Percentiles rank a stretch among this genome's conserved stretches.
Conservation (phyloP, 1,140 invertebrate species). For the Oreohelix idahoensis region DNA sequence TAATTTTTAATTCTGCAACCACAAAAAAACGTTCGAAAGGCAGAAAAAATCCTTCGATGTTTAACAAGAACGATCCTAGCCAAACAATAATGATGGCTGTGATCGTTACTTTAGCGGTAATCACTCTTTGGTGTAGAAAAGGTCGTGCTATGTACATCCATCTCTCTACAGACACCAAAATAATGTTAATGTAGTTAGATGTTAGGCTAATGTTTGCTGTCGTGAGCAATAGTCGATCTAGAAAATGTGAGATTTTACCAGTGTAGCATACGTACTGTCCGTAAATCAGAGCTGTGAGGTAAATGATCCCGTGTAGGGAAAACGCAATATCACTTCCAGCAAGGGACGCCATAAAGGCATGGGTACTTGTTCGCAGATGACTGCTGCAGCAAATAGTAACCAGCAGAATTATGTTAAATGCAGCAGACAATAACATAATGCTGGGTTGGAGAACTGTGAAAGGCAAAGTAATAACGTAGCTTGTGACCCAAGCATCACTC, state of each 20-base stretch:
- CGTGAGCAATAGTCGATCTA: background rate
- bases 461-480: background rate
- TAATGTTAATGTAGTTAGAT: background rate
- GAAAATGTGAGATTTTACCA: background rate
- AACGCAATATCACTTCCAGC: background rate
- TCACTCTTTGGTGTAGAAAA: background rate
- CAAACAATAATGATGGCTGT: background rate
- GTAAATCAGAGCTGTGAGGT: background rate
- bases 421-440: background rate
- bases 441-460: background rate
- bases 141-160: background rate
- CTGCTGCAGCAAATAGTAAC: background rate
- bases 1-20: background rate
- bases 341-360: background rate
- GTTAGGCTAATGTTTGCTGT: background rate
- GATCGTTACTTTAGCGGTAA: background rate
- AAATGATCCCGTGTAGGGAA: background rate
- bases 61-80: background rate
- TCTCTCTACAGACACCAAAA: background rate
- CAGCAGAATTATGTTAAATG: background rate
- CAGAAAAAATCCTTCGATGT: background rate
- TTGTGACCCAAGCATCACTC: background rate
- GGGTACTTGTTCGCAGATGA: background rate
- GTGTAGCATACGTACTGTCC: background rate
- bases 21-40: background rate